Base-by-base conservation (phyloP, 1,140 invertebrate species). In the Thaumatotibia leucotreta region DNA sequence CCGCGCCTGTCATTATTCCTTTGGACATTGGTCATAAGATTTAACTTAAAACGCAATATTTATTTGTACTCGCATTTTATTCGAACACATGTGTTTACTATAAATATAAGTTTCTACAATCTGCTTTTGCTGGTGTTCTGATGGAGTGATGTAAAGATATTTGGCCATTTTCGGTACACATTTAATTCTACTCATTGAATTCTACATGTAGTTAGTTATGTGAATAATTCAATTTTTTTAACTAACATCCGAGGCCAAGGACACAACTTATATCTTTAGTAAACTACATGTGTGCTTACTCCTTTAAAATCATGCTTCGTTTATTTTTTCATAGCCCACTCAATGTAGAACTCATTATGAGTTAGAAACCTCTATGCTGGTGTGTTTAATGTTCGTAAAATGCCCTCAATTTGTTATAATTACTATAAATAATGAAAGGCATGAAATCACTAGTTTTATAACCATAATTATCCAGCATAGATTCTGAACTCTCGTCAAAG, bases 401-500 rank as follows among this genome's bases (percentile, higher is more conserved):
- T 29, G 27, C 27, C 2, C 27, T 39, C 39, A 20, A 6, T 45
- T 45, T 20, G 2, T 45, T 20, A 45, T n/a, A n/a, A n/a, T n/a
- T n/a, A n/a, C n/a, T n/a, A n/a, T n/a, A n/a, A 1, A 45, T 17
- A 45, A 6, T 45, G 4, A 45, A 45, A 45, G 17, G 14, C 39
- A 20, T 45, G 0, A 20, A 45, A n/a, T 5, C n/a, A 39, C 11
- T n/a, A 45, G 17, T 45, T 45, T 45, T 4, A n/a, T n/a, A n/a
- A n/a, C n/a, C 39, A 45, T 14, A 17, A 5, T 20, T 17, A 45
- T 45, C 39, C 39, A 45, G 39, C 39, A 8, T 45, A 9, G 6
- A 45, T 45, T 61, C 45, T 65, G 11, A 31, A 58, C 52, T 63
- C 62, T 14, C 31, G 65, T 32, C 39, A 64, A n/a, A 45, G 58